Evolutionary conservation across 2,888 invertebrate genomes (phyloP).

Genomic region (Eupithecia insigniata): DNA sequence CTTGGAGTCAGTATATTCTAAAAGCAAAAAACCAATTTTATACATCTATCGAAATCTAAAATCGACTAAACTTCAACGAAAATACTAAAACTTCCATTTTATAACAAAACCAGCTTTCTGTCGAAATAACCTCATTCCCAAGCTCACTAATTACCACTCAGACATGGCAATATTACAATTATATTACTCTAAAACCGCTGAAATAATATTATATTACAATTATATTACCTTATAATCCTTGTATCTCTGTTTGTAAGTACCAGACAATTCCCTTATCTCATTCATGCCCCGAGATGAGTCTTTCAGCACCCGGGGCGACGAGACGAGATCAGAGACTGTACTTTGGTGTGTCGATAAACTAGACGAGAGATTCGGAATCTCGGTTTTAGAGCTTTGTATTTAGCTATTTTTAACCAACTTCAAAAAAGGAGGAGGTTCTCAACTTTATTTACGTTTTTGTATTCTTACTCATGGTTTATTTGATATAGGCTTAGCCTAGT

Average conservation of each 20-base stretch:
- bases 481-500: no score
- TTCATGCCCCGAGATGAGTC: background rate
- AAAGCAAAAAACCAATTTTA: background rate
- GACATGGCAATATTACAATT: background rate
- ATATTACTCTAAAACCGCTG: background rate
- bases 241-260: conserved; percentile 6
- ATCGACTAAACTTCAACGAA: background rate
- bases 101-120: background rate
- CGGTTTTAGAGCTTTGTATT: background rate
- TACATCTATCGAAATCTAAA: background rate
- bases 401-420: background rate
- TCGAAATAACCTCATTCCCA: background rate
- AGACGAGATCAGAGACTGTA: background rate
- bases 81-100: background rate
- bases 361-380: background rate
- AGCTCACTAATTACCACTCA: background rate
- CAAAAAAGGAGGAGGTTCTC: no score
- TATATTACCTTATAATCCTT: background rate
- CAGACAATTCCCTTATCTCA: conserved; percentile 14
- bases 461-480: no score
- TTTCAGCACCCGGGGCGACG: conserved; percentile 1
- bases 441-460: no score
- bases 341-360: conserved; percentile 3
- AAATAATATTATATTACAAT: background rate
- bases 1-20: background rate